These are phyloP conservation scores for Microcaecilia unicolor DNA, from an alignment of 2,797 vertebrate genomes.

Conservation along the genomic window DNA sequence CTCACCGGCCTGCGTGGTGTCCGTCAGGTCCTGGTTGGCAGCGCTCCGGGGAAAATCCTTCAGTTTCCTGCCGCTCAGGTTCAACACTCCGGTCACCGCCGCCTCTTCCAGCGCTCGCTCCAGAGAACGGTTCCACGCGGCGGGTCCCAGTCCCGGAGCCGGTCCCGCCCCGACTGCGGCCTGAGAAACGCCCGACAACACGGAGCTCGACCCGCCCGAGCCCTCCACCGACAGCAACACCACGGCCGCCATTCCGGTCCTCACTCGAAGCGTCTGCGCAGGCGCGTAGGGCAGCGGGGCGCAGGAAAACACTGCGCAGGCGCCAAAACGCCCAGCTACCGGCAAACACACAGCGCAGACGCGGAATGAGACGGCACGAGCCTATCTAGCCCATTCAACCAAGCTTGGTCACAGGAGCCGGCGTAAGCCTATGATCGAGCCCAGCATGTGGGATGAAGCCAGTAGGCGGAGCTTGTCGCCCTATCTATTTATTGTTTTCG, in stretches of 20 bases:
- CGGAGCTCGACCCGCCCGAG: conserved; percentile 45
- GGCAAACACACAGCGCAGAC: conserved; percentile 4
- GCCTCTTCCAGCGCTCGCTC: conserved; percentile 91
- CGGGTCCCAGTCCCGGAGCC: conserved; percentile 39
- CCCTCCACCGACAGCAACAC: conserved; percentile 65
- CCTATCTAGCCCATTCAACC: neutral
- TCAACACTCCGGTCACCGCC: conserved; percentile 76
- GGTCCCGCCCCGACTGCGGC: conserved; percentile 24
- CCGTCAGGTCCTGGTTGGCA: conserved; percentile 85
- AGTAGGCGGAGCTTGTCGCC: too few species aligned
- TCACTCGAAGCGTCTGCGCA: conserved; percentile 7
- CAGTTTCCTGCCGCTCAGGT: conserved; percentile 93
- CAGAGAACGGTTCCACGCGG: conserved; percentile 83
- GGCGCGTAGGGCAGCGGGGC: neutral
- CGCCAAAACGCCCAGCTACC: too few species aligned
- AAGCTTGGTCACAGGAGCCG: too few species aligned
- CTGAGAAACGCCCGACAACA: neutral
- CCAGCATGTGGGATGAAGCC: too few species aligned
- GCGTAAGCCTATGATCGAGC: too few species aligned
- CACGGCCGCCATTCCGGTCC: conserved; percentile 84
- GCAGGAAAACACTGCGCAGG: too few species aligned
- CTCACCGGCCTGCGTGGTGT: conserved; percentile 90
- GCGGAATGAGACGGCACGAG: conserved; percentile 16
- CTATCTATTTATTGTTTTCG: too few species aligned
- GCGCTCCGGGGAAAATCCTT: conserved; percentile 92